Evolutionary conservation across 1,140 invertebrate genomes (phyloP).

Genomic region (Drosophila repletoides): DNA sequence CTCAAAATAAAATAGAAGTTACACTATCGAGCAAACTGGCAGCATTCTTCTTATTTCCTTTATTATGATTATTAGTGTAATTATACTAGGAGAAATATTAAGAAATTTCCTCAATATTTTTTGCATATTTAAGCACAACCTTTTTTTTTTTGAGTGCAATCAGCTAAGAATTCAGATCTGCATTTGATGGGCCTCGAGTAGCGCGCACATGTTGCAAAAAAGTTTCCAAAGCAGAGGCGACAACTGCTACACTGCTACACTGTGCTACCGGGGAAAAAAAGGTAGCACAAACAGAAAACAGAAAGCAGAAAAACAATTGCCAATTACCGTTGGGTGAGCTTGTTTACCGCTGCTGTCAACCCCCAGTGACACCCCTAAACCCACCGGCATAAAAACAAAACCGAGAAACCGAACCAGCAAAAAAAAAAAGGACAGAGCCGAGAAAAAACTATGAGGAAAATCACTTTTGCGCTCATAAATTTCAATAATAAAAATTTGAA

Average conservation of each 20-base stretch:
- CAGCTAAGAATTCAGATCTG: slow-evolving; percentile 50
- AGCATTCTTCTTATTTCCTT: no score
- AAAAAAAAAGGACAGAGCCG: slow-evolving; percentile 35
- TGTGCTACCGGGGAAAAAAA: slow-evolving; percentile 32
- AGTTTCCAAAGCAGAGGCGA: slow-evolving; percentile 5
- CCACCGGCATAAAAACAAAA: slow-evolving; percentile 59
- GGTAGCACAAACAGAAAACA: slow-evolving; percentile 35
- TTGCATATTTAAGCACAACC: no score
- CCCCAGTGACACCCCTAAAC: slow-evolving; percentile 41
- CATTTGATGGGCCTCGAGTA: slow-evolving; percentile 60
- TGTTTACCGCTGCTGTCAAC: slow-evolving; percentile 45
- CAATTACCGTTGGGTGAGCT: slow-evolving; percentile 59
- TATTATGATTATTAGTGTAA: no score
- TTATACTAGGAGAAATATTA: no score
- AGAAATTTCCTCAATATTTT: no score
- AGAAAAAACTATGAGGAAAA: slow-evolving; percentile 74
- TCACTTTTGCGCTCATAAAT: slow-evolving; percentile 80
- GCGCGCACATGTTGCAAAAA: slow-evolving; percentile 67
- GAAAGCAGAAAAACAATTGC: slow-evolving; percentile 77
- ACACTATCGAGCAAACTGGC: no score
- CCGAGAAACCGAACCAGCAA: slow-evolving; percentile 21
- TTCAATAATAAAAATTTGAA: slow-evolving; percentile 81
- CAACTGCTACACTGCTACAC: slow-evolving; percentile 34
- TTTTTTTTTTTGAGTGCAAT: no score
- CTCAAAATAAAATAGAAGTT: not conserved